These are phyloP conservation scores for Clytia hemisphaerica DNA, from an alignment of 30 jellyfish, hydroid and myxozoan species.

Conservation along the genomic window DNA sequence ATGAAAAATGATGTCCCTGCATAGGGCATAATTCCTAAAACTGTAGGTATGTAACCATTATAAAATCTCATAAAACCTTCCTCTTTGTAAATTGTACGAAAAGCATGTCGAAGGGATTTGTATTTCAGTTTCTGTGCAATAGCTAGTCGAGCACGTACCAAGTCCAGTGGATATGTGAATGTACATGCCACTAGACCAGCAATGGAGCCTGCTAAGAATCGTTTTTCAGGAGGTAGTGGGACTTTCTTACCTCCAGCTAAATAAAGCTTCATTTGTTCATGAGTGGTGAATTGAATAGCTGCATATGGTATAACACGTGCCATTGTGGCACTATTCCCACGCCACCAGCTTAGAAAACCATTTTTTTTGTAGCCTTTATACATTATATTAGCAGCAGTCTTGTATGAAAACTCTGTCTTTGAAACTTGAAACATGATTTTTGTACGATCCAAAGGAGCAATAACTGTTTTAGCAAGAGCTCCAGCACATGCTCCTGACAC, in stretches of 20 bases:
- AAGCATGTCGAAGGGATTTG: conserved; percentile 58
- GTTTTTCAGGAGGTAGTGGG: conserved; percentile 66
- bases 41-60: conserved; percentile 77
- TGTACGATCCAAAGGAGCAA: conserved; percentile 92
- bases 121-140: conserved; percentile 56
- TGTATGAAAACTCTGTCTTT: conserved; percentile 12
- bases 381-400: conserved; percentile 55
- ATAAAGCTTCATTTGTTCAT: conserved; percentile 67
- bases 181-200: conserved; percentile 77
- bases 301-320: conserved; percentile 97
- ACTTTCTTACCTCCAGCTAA: conserved; percentile 37
- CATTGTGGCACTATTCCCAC: conserved; percentile 96
- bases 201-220: conserved; percentile 81
- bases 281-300: conserved; percentile 85
- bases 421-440: conserved; percentile 75
- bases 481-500: conserved; percentile 93
- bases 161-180: conserved; percentile 83
- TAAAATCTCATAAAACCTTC: conserved; percentile 85
- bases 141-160: conserved; percentile 96
- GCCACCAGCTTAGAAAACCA: conserved; percentile 92
- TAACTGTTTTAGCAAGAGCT: conserved; percentile 82
- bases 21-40: conserved; percentile 89
- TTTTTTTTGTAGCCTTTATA: conserved; percentile 36
- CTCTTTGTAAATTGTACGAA: conserved; percentile 44
- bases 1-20: conserved; percentile 96